Base-by-base conservation (phyloP, 2,888 invertebrate species). In the Netelia virgata region DNA sequence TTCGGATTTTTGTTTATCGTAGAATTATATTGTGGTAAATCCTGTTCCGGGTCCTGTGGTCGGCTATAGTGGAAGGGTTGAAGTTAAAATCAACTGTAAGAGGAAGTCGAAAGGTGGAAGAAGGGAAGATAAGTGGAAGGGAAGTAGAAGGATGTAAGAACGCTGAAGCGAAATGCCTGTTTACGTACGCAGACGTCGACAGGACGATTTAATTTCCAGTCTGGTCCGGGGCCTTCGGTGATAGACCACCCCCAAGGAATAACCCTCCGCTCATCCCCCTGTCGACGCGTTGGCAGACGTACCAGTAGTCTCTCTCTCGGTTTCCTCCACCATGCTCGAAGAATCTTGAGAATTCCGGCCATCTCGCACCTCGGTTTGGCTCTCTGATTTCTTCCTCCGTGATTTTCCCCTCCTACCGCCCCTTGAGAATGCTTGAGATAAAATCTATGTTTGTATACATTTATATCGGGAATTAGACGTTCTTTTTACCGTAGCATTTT, bases 1-100 rank as follows among this genome's bases (percentile, higher is more conserved):
- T 18, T 87, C 82, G 88, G 86, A 87, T 80, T 88, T 36, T 88
- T 84, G 86, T 86, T 88, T 89, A 89, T 89, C 88, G 87, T 85
- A 72, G 80, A 6, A 88, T 85, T 28, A 2, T 2, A 83, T 85
- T 86, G 83, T 83, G 77, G 84, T 82, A 85, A 81, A 84, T 82
- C 84, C 86, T 85, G 75, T 79, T 78, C 68, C 61, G 61, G 50
- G 57, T 36, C 6, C 36, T 3, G 36, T 36, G 1, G 36, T 36
- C 6, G 36, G 36, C 3, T 36, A 6, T 36, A 36, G 36, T 6
- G 14, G 47, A 47, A 53, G 70, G 59, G 59, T 74, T 64, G 50
- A 47, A 72, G 63, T 20, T 53, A 9, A 28, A 50, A 20, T n/a
- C 23, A 64, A 10, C 20, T 28, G 43, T 36, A 43, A 1, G 70